Base-by-base conservation (phyloP, 2,113 vertebrate species). In the Raja brachyura region DNA sequence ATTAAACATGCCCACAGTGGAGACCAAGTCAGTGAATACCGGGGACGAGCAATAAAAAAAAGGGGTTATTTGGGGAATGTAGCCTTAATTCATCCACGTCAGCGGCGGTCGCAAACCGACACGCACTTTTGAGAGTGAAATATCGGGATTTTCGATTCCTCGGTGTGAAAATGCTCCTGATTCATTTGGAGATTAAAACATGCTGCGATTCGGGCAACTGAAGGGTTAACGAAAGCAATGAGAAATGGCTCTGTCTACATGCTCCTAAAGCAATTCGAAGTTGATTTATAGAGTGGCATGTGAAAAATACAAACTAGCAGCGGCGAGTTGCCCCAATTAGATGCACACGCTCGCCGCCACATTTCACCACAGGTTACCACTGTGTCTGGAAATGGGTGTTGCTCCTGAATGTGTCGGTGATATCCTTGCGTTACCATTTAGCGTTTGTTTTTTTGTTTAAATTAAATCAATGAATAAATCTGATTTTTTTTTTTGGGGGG, bases 251-350 rank as follows among this genome's bases (percentile, higher is more conserved):
- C 68, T 92, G 90, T 92, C 90, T 73, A 68, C 31, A 48, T 73
- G 66, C 33, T 92, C 66, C 68, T 92, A 22, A 74, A 73, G 68
- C 90, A 33, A 92, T 92, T 92, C 54, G 63, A 92, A 68, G 68
- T 92, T 92, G 90, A 92, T 92, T 92, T 92, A 92, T 92, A 92
- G 90, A 92, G 68, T 92, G 90, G 90, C 90, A 92, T 73, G 90
- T 92, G 68, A 20, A 92, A 92, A 92, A 92, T 48, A 73, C 90
- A 92, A 92, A 70, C 90, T 73, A 73, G 68, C 39, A 73, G 90
- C 90, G 13, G 33, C 18, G 68, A 70, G 90, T 68, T 73, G 39
- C 33, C 90, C 66, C 90, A 92, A 92, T 92, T 92, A 92, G 68
- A 54, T 54, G 63, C 18, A 54, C 20, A 10, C 10, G 11, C 90